Conservation (phyloP, 2,113 vertebrate genomes). For the Spilogale gracilis region DNA sequence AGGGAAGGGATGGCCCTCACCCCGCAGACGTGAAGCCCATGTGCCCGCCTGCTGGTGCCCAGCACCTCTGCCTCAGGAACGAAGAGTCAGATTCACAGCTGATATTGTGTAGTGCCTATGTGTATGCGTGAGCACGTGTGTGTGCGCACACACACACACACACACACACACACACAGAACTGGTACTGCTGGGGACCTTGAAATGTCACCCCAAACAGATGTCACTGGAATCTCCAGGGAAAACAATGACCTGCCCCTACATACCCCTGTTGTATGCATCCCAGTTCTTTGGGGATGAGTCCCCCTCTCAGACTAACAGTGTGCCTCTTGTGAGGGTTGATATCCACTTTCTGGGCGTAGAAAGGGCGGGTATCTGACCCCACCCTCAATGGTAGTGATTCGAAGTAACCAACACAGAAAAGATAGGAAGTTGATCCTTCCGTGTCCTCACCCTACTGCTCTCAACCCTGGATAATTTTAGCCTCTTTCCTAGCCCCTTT, state of each 20-base stretch:
- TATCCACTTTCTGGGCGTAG: neutral
- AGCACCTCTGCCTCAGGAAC: neutral
- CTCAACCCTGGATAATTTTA: neutral
- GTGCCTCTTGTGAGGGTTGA: neutral
- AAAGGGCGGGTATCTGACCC: neutral
- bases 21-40: neutral
- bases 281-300: neutral
- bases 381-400: neutral
- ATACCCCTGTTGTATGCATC: neutral
- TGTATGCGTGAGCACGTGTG: neutral
- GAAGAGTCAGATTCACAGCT: neutral
- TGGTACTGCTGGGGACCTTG: conserved; percentile 27
- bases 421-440: neutral
- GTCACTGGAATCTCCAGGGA: conserved; percentile 28
- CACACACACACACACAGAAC: neutral
- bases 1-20: neutral
- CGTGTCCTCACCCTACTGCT: neutral
- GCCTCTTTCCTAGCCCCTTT: neutral
- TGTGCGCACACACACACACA: neutral
- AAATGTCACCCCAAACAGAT: conserved; percentile 69
- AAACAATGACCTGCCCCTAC: neutral
- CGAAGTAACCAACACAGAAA: neutral
- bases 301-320: neutral
- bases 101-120: neutral
- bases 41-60: neutral